A percentile compares a stretch with the other conserved stretches of the same genome.
phyloP scores from a whole-genome alignment of 2,797 vertebrate genomes.

The Podarcis lilfordi region DNA sequence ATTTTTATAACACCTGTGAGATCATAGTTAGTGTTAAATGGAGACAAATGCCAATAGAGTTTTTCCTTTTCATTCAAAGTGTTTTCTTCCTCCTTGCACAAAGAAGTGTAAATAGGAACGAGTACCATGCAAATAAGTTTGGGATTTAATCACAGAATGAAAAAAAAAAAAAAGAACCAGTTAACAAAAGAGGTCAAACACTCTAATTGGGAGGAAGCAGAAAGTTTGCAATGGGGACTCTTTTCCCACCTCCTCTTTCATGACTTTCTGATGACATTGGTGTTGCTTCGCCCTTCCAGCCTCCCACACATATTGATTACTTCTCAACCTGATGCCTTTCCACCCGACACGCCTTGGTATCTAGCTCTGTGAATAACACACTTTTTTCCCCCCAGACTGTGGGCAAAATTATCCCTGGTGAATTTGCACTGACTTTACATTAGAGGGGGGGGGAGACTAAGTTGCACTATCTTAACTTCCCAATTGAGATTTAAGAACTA shows the following conservation, averaged over 20 bases:
- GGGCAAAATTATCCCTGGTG: conserved; percentile 1
- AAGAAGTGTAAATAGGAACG: neutral
- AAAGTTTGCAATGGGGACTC: neutral
- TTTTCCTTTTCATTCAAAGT: neutral
- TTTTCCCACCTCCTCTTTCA: neutral
- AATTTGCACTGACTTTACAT: neutral
- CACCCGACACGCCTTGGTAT: neutral
- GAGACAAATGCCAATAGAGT: neutral
- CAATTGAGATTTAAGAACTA: neutral
- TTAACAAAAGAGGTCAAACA: neutral
- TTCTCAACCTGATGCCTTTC: conserved; percentile 22
- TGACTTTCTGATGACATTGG: conserved; percentile 32
- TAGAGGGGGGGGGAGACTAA: neutral
- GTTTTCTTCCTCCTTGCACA: neutral
- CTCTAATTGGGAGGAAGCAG: neutral
- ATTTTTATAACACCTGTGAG: neutral
- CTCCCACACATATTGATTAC: conserved; percentile 32
- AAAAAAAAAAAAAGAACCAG: neutral
- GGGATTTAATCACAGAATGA: neutral
- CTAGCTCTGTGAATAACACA: neutral
- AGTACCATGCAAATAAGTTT: neutral
- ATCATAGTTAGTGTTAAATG: neutral
- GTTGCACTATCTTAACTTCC: neutral
- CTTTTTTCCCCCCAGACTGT: neutral
- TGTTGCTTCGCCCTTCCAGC: neutral